These are phyloP conservation scores for Thysanoteuthis rhombus DNA, from an alignment of 2,888 invertebrate species.

Conservation along the genomic window DNA sequence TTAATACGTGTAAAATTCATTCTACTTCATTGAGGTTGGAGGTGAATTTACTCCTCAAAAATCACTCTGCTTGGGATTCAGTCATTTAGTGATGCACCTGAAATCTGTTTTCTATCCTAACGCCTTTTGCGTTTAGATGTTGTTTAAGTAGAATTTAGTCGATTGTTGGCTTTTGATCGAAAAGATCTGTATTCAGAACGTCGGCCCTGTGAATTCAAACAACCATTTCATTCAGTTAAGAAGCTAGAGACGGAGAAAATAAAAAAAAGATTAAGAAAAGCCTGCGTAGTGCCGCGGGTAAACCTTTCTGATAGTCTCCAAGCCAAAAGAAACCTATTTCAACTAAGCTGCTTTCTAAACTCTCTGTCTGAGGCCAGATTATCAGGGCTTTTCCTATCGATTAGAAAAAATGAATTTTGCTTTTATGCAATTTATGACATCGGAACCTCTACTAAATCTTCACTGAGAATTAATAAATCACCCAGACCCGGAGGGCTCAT, in stretches of 20 bases:
- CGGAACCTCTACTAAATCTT: background rate
- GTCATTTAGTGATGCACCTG: too few relatives aligned
- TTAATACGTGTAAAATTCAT: too few relatives aligned
- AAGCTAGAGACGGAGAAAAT: background rate
- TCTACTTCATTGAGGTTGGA: too few relatives aligned
- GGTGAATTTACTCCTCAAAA: too few relatives aligned
- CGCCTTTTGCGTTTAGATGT: too few relatives aligned
- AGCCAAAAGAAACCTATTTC: background rate
- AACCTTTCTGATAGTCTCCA: background rate
- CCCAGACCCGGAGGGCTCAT: too few relatives aligned
- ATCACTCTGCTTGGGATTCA: too few relatives aligned
- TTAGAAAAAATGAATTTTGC: background rate
- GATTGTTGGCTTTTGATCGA: too few relatives aligned
- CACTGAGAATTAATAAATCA: too few relatives aligned
- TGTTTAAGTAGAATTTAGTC: too few relatives aligned
- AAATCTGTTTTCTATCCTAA: too few relatives aligned
- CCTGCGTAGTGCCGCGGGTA: background rate
- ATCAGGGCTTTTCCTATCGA: background rate
- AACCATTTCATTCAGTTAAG: background rate
- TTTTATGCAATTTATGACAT: background rate
- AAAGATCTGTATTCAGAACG: background rate
- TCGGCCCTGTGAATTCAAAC: background rate
- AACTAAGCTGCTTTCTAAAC: background rate
- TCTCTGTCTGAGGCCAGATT: background rate
- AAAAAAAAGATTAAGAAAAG: background rate